Evolutionary conservation across 2,113 vertebrate genomes (phyloP), one percentile per base, ranked within the genome.

Genomic region (Bubalus kerabau): DNA sequence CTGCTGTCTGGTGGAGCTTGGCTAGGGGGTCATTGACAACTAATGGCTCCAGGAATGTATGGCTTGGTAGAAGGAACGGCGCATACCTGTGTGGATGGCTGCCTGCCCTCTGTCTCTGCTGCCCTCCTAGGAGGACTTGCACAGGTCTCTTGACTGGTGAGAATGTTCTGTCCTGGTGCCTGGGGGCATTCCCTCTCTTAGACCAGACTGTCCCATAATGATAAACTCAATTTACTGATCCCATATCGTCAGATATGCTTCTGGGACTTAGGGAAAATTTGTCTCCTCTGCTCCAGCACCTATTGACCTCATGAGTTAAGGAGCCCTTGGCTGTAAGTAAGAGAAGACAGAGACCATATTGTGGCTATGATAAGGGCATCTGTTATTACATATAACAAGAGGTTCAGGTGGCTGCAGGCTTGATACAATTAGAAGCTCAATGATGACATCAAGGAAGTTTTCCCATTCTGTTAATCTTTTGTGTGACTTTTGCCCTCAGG

Each of bases 241-340:
- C 46, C 23, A 3, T 6, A 9, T 7, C 0, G 2, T 32, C 43
- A n/a, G n/a, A 11, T 26, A 67, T 2, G 16, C 24, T 16, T n/a
- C 4, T 23, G 11, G 48, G n/a, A 36, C 4, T 14, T 30, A 3
- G 60, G 54, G 48, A 54, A 91, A 14, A 2, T 3, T 43, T 57
- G 26, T 23, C 3, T 71, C 30, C 28, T 80, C 24, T 85, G 32
- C 12, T 46, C n/a, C 13, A 81, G 24, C 36, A 52, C 13, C 40
- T 78, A 90, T 16, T 93, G 52, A 52, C 40, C 46, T 21, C 9
- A 10, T 57, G 52, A 14, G 4, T 52, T 71, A 32, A 17, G 50
- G n/a, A 36, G 30, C 10, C 4, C 5, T 71, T 54, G 43, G 23
- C 56, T 67, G 3, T 89, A 71, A 54, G 32, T 89, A 48, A 60